These are phyloP conservation scores for Poecilia gillii DNA, from an alignment of 2,797 vertebrate genomes.

Conservation along the genomic window DNA sequence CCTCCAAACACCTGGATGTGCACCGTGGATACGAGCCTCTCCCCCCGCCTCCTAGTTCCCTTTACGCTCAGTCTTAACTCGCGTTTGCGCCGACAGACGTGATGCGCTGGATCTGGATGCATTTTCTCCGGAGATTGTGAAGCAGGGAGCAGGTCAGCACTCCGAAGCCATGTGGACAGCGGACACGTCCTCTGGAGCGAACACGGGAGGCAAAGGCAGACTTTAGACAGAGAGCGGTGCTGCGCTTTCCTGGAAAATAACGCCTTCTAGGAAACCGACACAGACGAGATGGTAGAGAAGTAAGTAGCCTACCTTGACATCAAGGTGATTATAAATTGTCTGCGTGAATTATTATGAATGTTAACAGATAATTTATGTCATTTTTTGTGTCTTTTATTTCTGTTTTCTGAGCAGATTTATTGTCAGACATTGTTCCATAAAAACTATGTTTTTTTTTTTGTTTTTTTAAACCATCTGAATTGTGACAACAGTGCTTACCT, in stretches of 20 bases:
- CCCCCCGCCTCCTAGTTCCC: neutral
- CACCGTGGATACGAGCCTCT: conserved; percentile 15
- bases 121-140: conserved; percentile 47
- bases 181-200: conserved; percentile 25
- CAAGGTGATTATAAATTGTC: neutral
- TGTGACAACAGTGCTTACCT: neutral
- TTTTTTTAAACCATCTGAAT: neutral
- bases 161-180: conserved; percentile 55
- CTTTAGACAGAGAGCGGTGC: neutral
- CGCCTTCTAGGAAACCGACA: conserved; percentile 55
- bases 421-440: neutral
- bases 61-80: conserved; percentile 33
- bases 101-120: conserved; percentile 67
- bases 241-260: conserved; percentile 20
- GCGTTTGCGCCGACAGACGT: conserved; percentile 43
- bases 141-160: conserved; percentile 35
- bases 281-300: conserved; percentile 79
- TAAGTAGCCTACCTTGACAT: conserved; percentile 59
- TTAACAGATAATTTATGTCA: neutral
- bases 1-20: conserved; percentile 39
- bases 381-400: neutral
- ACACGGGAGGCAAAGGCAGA: conserved; percentile 25
- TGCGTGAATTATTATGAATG: conserved; percentile 5
- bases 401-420: neutral
- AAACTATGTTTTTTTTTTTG: neutral